These are phyloP conservation scores for Poeciliopsis retropinna DNA, from an alignment of 2,113 vertebrate species.

Conservation along the genomic window DNA sequence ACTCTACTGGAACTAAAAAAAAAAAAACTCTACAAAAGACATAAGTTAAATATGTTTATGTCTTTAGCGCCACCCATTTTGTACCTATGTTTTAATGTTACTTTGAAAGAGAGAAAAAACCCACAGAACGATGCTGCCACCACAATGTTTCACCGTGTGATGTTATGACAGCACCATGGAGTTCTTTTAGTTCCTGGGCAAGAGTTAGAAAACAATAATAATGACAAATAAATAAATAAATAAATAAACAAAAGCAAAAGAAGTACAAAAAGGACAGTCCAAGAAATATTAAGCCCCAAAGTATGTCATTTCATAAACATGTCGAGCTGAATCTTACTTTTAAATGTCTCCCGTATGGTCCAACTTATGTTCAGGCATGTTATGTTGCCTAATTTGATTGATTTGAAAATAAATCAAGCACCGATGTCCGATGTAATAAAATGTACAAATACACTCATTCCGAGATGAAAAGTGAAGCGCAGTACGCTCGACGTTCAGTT, in stretches of 20 bases:
- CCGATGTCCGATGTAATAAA: not conserved
- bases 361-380: not conserved
- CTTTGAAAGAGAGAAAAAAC: too few relatives aligned
- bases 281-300: not conserved
- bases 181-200: not conserved
- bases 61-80: too few relatives aligned
- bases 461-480: slow-evolving; percentile 10
- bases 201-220: slow-evolving; percentile 16
- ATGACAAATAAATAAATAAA: too few relatives aligned
- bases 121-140: too few relatives aligned
- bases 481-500: slow-evolving; percentile 21
- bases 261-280: not conserved
- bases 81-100: too few relatives aligned
- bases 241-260: not conserved
- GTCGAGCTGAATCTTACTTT: not conserved
- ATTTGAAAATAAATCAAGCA: slow-evolving; percentile 4
- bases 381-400: too few relatives aligned
- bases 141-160: too few relatives aligned
- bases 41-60: not conserved
- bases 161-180: too few relatives aligned
- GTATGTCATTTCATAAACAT: not conserved
- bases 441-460: slow-evolving; percentile 2
- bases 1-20: not conserved
- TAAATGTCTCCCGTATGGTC: not conserved
- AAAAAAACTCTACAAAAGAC: not conserved